Conservation (phyloP, 2,888 invertebrate species). For the Temnothorax rugatulus region DNA sequence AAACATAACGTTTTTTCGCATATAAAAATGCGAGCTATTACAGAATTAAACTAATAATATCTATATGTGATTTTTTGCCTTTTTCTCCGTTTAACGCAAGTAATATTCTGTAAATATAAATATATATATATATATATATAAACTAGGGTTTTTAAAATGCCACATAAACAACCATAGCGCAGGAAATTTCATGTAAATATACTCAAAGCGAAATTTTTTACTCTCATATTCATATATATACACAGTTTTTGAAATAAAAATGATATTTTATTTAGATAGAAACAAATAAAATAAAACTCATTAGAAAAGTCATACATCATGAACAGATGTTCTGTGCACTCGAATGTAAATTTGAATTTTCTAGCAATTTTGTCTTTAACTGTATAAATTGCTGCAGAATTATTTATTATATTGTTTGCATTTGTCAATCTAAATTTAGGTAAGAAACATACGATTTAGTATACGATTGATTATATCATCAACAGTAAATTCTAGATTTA, state of each 20-base stretch:
- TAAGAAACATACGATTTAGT: neutral
- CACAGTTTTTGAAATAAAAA: neutral
- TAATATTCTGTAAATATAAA: neutral
- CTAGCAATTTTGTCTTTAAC: constrained; percentile 9
- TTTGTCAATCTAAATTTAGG: neutral
- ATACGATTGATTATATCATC: neutral
- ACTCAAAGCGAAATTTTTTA: neutral
- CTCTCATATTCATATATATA: neutral
- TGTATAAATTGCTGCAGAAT: neutral
- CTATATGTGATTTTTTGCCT: neutral
- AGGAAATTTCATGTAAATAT: neutral
- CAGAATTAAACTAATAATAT: neutral
- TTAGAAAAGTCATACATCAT: neutral
- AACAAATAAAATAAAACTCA: neutral
- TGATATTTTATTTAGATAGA: neutral
- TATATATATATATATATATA: neutral
- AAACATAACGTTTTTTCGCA: neutral
- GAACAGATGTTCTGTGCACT: neutral
- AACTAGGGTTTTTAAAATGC: neutral
- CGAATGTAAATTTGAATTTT: constrained; percentile 6
- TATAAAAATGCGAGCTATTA: neutral
- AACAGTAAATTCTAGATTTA: neutral
- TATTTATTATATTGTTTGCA: constrained; percentile 20
- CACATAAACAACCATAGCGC: neutral
- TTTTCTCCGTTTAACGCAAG: neutral